Conservation (phyloP, 2,888 invertebrate genomes). For the Calephelis perditalis region DNA sequence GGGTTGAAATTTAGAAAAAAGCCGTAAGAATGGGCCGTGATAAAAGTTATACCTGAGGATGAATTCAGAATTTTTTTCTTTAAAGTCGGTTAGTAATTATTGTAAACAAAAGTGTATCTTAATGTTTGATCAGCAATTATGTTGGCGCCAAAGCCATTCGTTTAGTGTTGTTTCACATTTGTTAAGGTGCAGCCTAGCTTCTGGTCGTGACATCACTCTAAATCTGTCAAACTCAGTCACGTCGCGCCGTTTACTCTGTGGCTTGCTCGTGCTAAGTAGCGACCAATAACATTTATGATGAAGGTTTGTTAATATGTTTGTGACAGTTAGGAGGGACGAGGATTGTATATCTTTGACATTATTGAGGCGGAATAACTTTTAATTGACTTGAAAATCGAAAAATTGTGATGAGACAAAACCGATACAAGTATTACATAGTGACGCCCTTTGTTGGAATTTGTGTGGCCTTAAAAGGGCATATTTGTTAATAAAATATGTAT, state of each 20-base stretch:
- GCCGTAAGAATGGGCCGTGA: no score
- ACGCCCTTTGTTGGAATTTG: no score
- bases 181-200: conserved; percentile 4
- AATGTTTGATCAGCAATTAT: conserved; percentile 4
- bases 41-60: no score
- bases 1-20: no score
- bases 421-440: no score
- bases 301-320: conserved; percentile 7
- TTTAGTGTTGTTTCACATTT: conserved; percentile 4
- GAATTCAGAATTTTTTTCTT: no score
- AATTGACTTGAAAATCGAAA: no score
- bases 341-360: no score
- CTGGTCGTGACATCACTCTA: conserved; percentile 10
- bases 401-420: not conserved
- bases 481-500: no score
- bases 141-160: not conserved
- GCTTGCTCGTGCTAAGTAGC: not conserved
- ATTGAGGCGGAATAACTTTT: no score
- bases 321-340: not conserved
- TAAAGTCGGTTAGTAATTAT: not conserved
- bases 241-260: conserved; percentile 2
- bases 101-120: not conserved
- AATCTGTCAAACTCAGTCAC: conserved; percentile 12
- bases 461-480: no score
- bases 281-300: not conserved